These are phyloP conservation scores for Danio choprae DNA, from an alignment of 2,797 vertebrate genomes.

Conservation along the genomic window DNA sequence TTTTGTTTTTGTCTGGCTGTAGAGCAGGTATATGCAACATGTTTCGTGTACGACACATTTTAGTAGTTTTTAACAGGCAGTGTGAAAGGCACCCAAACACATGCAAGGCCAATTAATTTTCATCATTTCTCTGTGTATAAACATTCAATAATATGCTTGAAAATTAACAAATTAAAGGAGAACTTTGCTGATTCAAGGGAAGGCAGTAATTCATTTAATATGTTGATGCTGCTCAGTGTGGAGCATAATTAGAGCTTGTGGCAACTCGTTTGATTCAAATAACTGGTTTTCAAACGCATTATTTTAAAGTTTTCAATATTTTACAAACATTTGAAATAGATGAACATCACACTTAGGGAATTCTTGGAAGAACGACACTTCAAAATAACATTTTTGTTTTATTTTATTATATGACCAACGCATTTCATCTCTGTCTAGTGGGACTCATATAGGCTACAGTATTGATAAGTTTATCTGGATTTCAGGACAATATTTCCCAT, in stretches of 20 bases:
- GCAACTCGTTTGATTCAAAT: constrained; percentile 42
- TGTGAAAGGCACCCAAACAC: constrained; percentile 21
- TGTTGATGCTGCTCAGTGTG: constrained; percentile 43
- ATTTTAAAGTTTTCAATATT: constrained; percentile 36
- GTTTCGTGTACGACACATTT: background rate
- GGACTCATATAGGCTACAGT: background rate
- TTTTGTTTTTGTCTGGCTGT: too few relatives aligned
- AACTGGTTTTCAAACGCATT: constrained; percentile 44
- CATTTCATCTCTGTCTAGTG: background rate
- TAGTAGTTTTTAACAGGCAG: background rate
- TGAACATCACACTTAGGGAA: background rate
- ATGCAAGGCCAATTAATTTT: background rate
- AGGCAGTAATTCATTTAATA: constrained; percentile 39
- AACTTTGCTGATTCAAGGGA: constrained; percentile 47
- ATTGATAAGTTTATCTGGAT: constrained; percentile 1
- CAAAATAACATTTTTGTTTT: background rate
- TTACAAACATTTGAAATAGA: constrained; percentile 2
- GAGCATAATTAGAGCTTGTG: constrained; percentile 44
- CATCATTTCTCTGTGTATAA: constrained; percentile 26
- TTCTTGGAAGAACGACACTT: background rate
- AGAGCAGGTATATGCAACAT: too few relatives aligned
- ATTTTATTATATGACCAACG: background rate
- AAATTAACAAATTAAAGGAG: constrained; percentile 12
- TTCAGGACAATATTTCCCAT: background rate
- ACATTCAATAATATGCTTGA: constrained; percentile 19